These are phyloP conservation scores for Chrysogorgia sp. DNA, from an alignment of 92 coral and sea anemone genomes.

Conservation along the genomic window DNA sequence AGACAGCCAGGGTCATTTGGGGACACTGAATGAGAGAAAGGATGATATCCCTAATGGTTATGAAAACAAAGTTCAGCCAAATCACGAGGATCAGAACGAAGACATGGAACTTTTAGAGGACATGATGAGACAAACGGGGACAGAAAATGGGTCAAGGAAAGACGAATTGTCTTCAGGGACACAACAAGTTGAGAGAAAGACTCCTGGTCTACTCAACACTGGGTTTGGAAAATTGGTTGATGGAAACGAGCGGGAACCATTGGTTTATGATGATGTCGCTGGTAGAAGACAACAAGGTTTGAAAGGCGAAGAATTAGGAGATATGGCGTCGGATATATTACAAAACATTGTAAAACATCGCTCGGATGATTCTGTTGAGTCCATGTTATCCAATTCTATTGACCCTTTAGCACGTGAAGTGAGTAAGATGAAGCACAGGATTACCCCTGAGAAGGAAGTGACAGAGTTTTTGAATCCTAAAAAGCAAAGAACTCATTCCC, in stretches of 20 bases:
- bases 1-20: background rate
- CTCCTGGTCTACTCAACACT: background rate
- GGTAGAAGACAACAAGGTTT: conserved; percentile 17
- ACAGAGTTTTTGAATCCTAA: background rate
- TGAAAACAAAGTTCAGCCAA: background rate
- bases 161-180: background rate
- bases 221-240: conserved; percentile 15
- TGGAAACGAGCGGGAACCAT: background rate
- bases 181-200: background rate
- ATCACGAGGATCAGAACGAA: background rate
- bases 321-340: conserved; percentile 39
- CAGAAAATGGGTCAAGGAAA: background rate
- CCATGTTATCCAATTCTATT: conserved; percentile 11
- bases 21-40: background rate
- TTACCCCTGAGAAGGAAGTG: conserved; percentile 5
- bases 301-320: conserved; percentile 2
- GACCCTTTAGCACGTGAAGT: conserved; percentile 25
- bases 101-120: conserved; percentile 8
- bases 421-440: background rate
- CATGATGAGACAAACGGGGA: background rate
- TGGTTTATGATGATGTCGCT: conserved; percentile 11
- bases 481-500: background rate
- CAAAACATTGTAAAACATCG: conserved; percentile 22
- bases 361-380: conserved; percentile 18
- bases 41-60: conserved; percentile 11